Conservation (phyloP, 2,888 invertebrate species). For the Micropterix aruncella region DNA sequence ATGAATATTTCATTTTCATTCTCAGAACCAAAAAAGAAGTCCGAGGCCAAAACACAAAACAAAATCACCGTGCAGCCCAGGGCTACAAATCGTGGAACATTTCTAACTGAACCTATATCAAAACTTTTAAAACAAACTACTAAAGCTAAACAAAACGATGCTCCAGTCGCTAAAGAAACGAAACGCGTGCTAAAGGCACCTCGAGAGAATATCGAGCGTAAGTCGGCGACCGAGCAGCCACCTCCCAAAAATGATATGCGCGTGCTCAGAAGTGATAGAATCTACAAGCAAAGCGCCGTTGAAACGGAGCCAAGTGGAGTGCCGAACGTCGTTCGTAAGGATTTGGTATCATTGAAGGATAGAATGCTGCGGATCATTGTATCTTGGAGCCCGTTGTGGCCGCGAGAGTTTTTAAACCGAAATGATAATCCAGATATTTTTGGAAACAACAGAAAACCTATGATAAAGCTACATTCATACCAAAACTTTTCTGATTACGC, state of each 20-base stretch:
- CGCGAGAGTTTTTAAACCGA: background rate
- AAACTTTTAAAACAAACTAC: no score
- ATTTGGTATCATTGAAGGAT: conserved; percentile 10
- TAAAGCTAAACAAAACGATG: no score
- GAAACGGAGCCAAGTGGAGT: no score
- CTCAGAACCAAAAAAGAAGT: background rate
- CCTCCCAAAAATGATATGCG: no score
- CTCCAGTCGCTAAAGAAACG: no score
- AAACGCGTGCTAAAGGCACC: no score
- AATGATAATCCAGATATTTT: background rate
- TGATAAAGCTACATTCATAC: background rate
- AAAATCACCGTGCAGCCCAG: background rate
- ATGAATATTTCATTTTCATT: background rate
- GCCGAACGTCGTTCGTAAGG: no score
- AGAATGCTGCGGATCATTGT: background rate
- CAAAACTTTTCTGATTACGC: background rate
- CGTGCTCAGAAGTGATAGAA: no score
- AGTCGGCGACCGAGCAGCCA: no score
- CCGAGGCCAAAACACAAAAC: background rate
- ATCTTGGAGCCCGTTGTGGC: background rate
- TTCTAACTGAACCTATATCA: background rate
- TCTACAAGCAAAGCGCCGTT: no score
- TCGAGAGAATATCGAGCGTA: no score
- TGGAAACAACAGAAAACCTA: background rate
- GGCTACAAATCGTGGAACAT: background rate